A percentile compares a stretch with the other conserved stretches of the same genome.
Evolutionary conservation across 2,797 vertebrate species (phyloP).

Genomic region (Hapalemur alaotrensis): DNA sequence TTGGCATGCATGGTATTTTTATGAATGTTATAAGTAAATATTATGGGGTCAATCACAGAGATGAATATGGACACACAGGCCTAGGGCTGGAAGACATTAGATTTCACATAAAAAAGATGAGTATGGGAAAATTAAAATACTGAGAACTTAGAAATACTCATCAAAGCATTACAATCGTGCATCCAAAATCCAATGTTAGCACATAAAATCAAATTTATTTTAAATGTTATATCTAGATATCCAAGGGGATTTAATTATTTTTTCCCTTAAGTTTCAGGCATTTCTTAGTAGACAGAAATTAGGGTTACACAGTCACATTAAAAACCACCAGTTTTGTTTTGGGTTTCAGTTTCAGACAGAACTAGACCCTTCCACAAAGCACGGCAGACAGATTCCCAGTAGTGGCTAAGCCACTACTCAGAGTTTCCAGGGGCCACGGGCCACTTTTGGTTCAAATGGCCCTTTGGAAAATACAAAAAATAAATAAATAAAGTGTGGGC

Average conservation of each 20-base stretch:
- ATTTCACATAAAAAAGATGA: not conserved
- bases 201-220: not conserved
- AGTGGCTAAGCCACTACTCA: not conserved
- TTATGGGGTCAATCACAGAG: slow-evolving; percentile 36
- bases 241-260: not conserved
- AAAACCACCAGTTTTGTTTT: not conserved
- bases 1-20: slow-evolving; percentile 67
- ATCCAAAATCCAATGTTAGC: not conserved
- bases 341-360: not conserved
- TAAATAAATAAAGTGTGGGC: not conserved
- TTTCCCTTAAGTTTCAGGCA: not conserved
- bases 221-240: not conserved
- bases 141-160: not conserved
- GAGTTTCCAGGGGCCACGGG: not conserved
- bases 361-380: not conserved
- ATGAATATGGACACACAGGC: not conserved
- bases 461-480: slow-evolving; percentile 23
- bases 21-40: slow-evolving; percentile 67
- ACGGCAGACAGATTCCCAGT: not conserved
- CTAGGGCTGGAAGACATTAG: slow-evolving; percentile 41
- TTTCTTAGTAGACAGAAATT: not conserved
- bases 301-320: not conserved
- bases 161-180: not conserved
- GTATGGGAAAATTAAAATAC: not conserved
- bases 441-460: not conserved